Percentiles rank a stretch among this genome's conserved stretches.
Evolutionary conservation across 2,888 invertebrate genomes (phyloP).

Genomic region (Drosophila kokeensis): DNA sequence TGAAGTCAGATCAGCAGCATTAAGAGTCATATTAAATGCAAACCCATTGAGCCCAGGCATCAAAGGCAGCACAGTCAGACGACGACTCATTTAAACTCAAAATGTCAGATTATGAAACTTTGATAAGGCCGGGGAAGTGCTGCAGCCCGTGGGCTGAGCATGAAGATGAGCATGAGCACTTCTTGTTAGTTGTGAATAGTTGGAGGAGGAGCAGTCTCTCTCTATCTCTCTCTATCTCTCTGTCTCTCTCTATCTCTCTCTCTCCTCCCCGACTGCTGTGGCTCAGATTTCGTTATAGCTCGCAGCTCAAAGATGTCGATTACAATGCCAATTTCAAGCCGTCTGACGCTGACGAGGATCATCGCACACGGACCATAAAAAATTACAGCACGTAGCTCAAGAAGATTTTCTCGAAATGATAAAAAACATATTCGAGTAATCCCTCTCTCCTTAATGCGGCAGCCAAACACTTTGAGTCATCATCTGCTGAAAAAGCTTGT

Average conservation of each 20-base stretch:
- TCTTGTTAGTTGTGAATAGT: not conserved
- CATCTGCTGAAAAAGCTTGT: slow-evolving; percentile 28
- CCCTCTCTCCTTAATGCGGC: not conserved
- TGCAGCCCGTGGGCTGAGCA: slow-evolving; percentile 56
- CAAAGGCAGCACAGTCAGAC: slow-evolving; percentile 3
- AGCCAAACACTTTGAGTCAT: slow-evolving; percentile 17
- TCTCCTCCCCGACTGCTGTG: slow-evolving; percentile 16
- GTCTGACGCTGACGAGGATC: slow-evolving; percentile 72
- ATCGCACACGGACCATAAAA: slow-evolving; percentile 57
- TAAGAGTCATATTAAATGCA: slow-evolving; percentile 72
- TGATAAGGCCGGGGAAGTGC: slow-evolving; percentile 56
- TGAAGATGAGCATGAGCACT: slow-evolving; percentile 57
- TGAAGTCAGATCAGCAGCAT: slow-evolving; percentile 70
- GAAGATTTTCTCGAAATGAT: slow-evolving; percentile 72
- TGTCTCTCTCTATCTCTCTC: not conserved
- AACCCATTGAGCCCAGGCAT: slow-evolving; percentile 44
- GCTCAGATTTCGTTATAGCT: slow-evolving; percentile 64
- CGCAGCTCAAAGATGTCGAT: slow-evolving; percentile 64
- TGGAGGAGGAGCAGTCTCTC: slow-evolving; percentile 16
- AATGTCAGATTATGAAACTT: slow-evolving; percentile 77
- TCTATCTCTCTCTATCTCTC: not conserved
- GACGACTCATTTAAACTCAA: slow-evolving; percentile 71
- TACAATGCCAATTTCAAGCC: slow-evolving; percentile 75
- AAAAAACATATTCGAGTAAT: slow-evolving; percentile 26
- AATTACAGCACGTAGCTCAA: slow-evolving; percentile 65